Conservation (phyloP, 2,113 vertebrate genomes). For the Manacus vitellinus region DNA sequence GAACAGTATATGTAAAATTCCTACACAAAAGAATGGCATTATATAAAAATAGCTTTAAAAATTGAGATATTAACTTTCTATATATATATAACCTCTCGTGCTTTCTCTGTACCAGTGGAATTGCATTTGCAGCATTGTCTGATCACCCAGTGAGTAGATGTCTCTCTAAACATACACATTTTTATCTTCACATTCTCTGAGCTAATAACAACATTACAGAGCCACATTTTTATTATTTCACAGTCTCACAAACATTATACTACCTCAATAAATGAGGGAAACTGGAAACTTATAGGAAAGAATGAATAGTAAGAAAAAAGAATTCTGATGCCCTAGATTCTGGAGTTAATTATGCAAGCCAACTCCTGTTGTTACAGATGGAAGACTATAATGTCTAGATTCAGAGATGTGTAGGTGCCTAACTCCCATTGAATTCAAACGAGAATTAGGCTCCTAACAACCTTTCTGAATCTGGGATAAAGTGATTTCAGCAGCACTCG, state of each 20-base stretch:
- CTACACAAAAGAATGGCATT: not conserved
- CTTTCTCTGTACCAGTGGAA: not conserved
- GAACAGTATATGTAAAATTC: accelerated
- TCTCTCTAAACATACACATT: not conserved
- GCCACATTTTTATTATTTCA: not conserved
- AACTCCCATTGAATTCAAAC: conserved; percentile 29
- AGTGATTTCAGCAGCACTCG: not conserved
- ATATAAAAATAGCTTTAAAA: not conserved
- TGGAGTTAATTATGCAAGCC: conserved; percentile 2
- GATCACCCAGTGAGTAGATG: not conserved
- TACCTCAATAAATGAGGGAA: not conserved
- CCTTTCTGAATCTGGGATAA: not conserved
- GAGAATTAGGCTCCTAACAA: conserved; percentile 22
- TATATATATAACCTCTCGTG: accelerated
- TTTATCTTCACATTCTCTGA: not conserved
- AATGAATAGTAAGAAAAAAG: not conserved
- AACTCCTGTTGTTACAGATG: not conserved
- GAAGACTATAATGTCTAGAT: not conserved
- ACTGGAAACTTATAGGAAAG: not conserved
- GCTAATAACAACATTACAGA: not conserved
- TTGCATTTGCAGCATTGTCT: not conserved
- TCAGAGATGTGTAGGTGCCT: not conserved
- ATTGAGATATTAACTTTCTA: not conserved
- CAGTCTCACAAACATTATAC: not conserved
- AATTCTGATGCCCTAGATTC: not conserved